Evolutionary conservation across 2,113 vertebrate genomes (phyloP).

Genomic region (Mellivora capensis): DNA sequence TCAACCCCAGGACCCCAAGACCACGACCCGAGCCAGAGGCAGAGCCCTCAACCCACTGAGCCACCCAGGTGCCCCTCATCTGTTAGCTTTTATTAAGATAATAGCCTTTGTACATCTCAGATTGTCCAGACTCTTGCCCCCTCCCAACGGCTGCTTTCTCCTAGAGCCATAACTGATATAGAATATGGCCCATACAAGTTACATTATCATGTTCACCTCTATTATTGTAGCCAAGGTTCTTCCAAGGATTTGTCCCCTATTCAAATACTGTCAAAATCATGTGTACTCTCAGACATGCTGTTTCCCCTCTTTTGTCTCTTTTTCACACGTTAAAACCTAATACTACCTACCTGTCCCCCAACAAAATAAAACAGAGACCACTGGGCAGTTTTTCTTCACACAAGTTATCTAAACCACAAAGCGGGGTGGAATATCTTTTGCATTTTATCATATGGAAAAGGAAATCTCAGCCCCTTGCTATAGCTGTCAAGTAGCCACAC

Average conservation of each 20-base stretch:
- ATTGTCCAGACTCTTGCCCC: not conserved
- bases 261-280: not conserved
- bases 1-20: too few species aligned
- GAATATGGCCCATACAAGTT: not conserved
- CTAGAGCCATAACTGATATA: not conserved
- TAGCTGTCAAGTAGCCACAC: not conserved
- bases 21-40: too few species aligned
- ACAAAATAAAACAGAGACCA: not conserved
- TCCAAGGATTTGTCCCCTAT: not conserved
- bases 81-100: conserved; percentile 12
- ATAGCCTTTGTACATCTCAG: not conserved
- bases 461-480: not conserved
- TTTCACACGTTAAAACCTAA: not conserved
- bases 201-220: not conserved
- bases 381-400: not conserved
- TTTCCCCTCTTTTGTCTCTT: not conserved
- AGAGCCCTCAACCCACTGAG: too few species aligned
- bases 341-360: not conserved
- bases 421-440: not conserved
- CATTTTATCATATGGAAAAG: not conserved
- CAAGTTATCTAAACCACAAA: not conserved
- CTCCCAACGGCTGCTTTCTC: not conserved
- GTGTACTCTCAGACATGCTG: not conserved
- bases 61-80: too few species aligned
- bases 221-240: not conserved